Evolutionary conservation across 2,888 invertebrate genomes (phyloP).

Genomic region (Epinotia nisella): DNA sequence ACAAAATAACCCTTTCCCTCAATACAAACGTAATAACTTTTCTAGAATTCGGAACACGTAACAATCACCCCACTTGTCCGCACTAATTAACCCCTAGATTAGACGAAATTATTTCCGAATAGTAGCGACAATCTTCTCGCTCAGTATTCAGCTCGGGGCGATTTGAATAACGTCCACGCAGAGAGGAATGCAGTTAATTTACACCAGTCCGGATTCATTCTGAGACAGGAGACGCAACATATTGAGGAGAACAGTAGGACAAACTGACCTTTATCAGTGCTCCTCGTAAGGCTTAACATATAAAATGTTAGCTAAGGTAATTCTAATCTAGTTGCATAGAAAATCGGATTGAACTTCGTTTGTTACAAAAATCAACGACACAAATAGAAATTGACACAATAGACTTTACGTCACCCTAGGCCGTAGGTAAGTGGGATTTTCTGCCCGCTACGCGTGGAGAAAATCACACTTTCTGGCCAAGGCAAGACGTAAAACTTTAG

Average conservation of each 20-base stretch:
- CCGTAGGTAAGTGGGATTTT: no score
- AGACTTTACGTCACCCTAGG: no score
- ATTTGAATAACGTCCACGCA: slow-evolving; percentile 53
- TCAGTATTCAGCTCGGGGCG: slow-evolving; percentile 23
- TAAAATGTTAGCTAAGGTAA: no score
- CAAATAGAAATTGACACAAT: no score
- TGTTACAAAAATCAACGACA: no score
- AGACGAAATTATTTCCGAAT: slow-evolving; percentile 24
- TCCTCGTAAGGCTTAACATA: no score
- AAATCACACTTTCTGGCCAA: no score
- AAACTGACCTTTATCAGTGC: background rate
- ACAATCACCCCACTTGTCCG: background rate
- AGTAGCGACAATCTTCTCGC: slow-evolving; percentile 12
- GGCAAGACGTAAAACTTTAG: no score
- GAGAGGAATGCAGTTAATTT: slow-evolving; percentile 52
- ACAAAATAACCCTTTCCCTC: background rate
- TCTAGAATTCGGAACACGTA: slow-evolving; percentile 11
- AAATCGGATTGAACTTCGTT: no score
- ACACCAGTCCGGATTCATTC: slow-evolving; percentile 34
- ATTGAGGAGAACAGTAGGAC: slow-evolving; percentile 16
- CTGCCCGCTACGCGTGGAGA: no score
- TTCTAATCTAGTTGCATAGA: no score
- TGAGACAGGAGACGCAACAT: slow-evolving; percentile 30
- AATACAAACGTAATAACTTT: background rate
- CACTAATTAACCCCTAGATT: slow-evolving; percentile 12